Conservation (phyloP, 2,888 invertebrate species). For the Leuctra nigra region DNA sequence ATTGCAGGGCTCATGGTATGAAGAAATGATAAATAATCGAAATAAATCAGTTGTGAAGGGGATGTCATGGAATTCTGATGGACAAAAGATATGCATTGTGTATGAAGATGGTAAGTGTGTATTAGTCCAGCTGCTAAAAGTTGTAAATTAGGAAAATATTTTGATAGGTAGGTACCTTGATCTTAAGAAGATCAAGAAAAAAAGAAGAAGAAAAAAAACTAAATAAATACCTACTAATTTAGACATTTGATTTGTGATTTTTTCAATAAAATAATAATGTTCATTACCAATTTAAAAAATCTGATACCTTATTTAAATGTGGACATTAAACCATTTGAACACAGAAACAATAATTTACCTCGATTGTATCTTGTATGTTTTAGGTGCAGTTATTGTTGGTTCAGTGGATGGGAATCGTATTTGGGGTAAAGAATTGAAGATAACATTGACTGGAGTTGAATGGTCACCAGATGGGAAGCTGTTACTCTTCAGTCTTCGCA, state of each 20-base stretch:
- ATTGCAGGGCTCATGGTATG: slow-evolving; percentile 89
- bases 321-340: too few relatives aligned
- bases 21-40: slow-evolving; percentile 99
- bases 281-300: too few relatives aligned
- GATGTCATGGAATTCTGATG: slow-evolving; percentile 98
- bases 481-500: slow-evolving; percentile 81
- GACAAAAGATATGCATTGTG: slow-evolving; percentile 95
- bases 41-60: slow-evolving; percentile 95
- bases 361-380: too few relatives aligned
- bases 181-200: too few relatives aligned
- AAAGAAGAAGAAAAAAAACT: too few relatives aligned
- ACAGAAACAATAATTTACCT: too few relatives aligned
- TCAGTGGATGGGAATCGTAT: slow-evolving; percentile 97
- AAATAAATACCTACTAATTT: too few relatives aligned
- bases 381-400: slow-evolving; percentile 88
- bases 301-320: too few relatives aligned
- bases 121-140: too few relatives aligned
- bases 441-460: slow-evolving; percentile 76
- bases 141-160: neutral
- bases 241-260: too few relatives aligned
- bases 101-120: slow-evolving; percentile 90
- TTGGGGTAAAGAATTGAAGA: slow-evolving; percentile 96
- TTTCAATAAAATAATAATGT: too few relatives aligned
- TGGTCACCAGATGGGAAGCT: slow-evolving; percentile 95
- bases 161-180: too few relatives aligned